phyloP scores from a whole-genome alignment of 2,113 vertebrate genomes.

The Phyllostomus hastatus region DNA sequence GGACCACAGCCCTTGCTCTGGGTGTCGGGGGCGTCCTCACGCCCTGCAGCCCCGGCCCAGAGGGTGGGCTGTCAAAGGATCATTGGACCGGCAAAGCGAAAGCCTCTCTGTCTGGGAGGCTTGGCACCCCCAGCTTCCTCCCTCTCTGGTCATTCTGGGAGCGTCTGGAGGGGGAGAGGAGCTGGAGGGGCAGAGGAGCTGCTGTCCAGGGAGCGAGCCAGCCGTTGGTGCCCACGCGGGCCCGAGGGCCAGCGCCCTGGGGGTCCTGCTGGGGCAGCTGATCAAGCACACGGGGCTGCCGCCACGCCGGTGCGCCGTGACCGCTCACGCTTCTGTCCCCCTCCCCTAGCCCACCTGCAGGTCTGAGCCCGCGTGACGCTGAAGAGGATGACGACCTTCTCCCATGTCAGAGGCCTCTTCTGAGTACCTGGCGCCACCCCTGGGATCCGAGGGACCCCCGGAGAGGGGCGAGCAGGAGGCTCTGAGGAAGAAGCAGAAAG shows the following conservation, averaged over 20 bases:
- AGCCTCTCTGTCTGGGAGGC: too few species aligned
- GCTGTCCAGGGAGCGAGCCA: background rate
- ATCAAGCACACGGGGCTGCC: rapidly evolving
- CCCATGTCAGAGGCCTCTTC: slow-evolving; percentile 45
- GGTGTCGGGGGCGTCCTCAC: background rate
- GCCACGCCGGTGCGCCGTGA: rapidly evolving
- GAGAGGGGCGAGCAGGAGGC: background rate
- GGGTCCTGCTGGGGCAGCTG: rapidly evolving
- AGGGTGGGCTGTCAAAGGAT: background rate
- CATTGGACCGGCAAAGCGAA: background rate
- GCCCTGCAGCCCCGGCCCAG: background rate
- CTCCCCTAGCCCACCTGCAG: background rate
- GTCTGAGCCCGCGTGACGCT: background rate
- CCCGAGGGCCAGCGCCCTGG: background rate
- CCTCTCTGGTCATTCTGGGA: too few species aligned
- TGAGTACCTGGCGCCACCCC: background rate
- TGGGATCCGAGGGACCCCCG: rapidly evolving
- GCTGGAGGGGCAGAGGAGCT: too few species aligned
- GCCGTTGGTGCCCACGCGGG: background rate
- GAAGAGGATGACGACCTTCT: slow-evolving; percentile 41
- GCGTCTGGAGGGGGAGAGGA: too few species aligned
- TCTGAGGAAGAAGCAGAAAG: background rate
- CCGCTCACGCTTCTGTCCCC: rapidly evolving
- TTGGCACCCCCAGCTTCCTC: background rate
- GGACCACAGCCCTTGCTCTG: rapidly evolving